Evolutionary conservation across 2,797 vertebrate species (phyloP).

Genomic region (Emydoidea blandingii): DNA sequence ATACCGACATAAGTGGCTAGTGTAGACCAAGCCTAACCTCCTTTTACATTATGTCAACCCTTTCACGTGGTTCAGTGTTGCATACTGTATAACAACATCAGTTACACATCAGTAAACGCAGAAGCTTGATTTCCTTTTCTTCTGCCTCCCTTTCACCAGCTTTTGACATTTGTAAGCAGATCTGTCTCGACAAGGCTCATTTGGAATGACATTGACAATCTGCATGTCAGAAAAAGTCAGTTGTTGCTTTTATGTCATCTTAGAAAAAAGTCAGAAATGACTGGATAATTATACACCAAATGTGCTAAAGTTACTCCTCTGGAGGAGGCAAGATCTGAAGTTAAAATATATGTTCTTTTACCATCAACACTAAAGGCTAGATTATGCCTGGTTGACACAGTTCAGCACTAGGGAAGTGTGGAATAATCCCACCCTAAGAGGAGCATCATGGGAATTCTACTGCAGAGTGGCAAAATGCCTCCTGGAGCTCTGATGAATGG

Average conservation of each 20-base stretch:
- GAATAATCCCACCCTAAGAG: neutral
- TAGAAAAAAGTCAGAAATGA: neutral
- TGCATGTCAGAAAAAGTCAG: neutral
- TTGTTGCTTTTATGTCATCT: neutral
- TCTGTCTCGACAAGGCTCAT: neutral
- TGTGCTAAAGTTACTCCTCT: neutral
- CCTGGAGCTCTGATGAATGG: neutral
- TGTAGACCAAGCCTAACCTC: neutral
- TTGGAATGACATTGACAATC: neutral
- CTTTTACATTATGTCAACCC: neutral
- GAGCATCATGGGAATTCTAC: neutral
- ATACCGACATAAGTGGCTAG: neutral
- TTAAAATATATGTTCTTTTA: neutral
- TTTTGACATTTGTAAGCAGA: neutral
- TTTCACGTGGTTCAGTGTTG: neutral
- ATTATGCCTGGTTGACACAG: neutral
- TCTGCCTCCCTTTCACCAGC: neutral
- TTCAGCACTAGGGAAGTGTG: neutral
- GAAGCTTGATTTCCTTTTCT: neutral
- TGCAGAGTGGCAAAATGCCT: neutral
- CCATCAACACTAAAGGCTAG: rapidly evolving
- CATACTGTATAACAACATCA: neutral
- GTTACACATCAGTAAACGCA: neutral
- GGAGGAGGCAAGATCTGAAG: neutral
- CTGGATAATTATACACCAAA: neutral